Conservation (phyloP, 2,113 vertebrate genomes). For the Apaloderma vittatum region DNA sequence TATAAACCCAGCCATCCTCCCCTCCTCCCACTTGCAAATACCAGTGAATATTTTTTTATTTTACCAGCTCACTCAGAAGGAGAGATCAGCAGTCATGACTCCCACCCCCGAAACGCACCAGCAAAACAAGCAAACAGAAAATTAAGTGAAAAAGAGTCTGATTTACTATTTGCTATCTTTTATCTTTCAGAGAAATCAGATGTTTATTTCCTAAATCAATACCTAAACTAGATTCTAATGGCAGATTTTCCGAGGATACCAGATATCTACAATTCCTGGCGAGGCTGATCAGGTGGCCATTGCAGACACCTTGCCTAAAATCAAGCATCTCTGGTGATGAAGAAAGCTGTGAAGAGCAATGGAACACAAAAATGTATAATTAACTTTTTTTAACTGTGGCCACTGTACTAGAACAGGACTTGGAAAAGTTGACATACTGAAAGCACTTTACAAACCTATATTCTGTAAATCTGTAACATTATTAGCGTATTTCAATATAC, state of each 20-base stretch:
- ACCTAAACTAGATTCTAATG: background rate
- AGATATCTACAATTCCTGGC: background rate
- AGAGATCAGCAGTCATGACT: background rate
- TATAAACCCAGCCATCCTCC: too few relatives aligned
- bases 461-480: background rate
- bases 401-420: background rate
- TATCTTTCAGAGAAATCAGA: background rate
- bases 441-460: background rate
- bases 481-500: background rate
- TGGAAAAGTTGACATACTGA: background rate
- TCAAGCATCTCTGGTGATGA: background rate
- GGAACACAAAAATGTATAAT: fast-evolving
- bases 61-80: background rate
- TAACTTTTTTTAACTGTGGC: background rate
- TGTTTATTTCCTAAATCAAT: background rate
- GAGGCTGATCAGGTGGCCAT: background rate
- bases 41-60: background rate
- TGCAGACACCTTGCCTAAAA: background rate
- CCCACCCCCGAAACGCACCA: background rate
- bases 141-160: background rate
- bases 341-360: background rate
- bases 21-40: background rate
- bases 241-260: background rate
- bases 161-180: background rate
- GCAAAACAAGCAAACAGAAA: background rate